phyloP scores from a whole-genome alignment of 2,113 vertebrate species.

The Anoura caudifer region DNA sequence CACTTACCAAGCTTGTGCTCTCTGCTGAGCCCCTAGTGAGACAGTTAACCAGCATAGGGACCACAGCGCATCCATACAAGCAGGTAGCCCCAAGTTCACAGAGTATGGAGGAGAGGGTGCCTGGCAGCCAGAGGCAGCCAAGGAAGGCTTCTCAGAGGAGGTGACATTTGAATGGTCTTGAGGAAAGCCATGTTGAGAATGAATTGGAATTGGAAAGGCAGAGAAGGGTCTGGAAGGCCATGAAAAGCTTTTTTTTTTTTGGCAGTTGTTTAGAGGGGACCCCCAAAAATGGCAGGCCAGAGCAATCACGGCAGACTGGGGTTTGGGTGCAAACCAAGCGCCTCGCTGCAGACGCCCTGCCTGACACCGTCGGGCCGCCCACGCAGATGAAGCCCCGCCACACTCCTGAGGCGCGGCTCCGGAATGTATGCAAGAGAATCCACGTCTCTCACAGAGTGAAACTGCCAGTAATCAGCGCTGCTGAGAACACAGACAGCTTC shows the following conservation, averaged over 20 bases:
- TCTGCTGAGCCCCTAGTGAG: neutral
- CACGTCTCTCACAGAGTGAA: slow-evolving; percentile 18
- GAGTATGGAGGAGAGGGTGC: neutral
- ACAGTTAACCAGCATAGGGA: neutral
- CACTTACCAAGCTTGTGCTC: neutral
- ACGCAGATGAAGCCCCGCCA: neutral
- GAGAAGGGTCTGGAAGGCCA: neutral
- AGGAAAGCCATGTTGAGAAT: neutral
- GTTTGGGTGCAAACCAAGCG: neutral
- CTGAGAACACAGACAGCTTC: slow-evolving; percentile 22
- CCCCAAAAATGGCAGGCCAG: neutral
- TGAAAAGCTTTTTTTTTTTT: neutral
- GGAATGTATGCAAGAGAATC: slow-evolving; percentile 33
- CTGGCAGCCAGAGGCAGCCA: neutral
- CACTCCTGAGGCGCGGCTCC: neutral
- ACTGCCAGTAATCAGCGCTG: slow-evolving; percentile 40
- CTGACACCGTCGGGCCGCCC: neutral
- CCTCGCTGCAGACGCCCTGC: neutral
- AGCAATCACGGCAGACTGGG: neutral
- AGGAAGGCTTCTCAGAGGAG: neutral
- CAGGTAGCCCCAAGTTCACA: neutral
- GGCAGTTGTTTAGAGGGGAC: neutral
- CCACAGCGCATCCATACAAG: neutral
- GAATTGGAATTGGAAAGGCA: neutral
- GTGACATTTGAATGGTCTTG: neutral